Evolutionary conservation across 1,140 invertebrate species (phyloP), one percentile per base, ranked within the genome.

Genomic region (Drosophila tropicalis): DNA sequence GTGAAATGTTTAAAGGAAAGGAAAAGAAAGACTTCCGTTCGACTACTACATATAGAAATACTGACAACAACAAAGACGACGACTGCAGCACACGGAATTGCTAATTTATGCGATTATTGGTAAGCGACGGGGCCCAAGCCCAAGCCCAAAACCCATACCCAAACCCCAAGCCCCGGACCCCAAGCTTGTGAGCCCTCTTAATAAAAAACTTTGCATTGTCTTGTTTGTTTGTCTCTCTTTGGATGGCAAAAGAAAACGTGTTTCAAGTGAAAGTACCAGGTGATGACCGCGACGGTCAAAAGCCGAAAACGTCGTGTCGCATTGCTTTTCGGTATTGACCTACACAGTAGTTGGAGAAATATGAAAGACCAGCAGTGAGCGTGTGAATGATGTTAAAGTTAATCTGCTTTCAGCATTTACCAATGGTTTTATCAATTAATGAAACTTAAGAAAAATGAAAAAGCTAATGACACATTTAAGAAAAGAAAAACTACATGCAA

Each of bases 71-170:
- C 29, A 0, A 9, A 17, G 17, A 12, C 44, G 41, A 7, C 41
- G 15, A 17, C 36, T 39, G 15, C 15, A 51, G 44, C 44, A 51
- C 44, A 69, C 51, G 77, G 83, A 87, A 87, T 83, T 62, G 80
- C 84, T 87, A 87, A 87, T 89, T 77, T 87, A 89, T 89, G 80
- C 79, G 76, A 76, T 87, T 86, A 86, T 86, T 83, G 82, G 72
- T 71, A 72, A 71, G 66, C 56, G 56, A 25, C 22, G 54, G 56
- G 55, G 36, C 36, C 36, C 36, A 39, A 39, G 36, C 56, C 56
- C 56, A 47, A 47, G 9, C 44, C 6, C 44, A 47, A 17, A 47
- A 3, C 44, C 44, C 15, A 47, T 9, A 17, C 15, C 44, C 44
- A 19, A 51, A 12, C 44, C 17, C 17, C 44, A 1, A 15, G 1